A percentile compares a stretch with the other conserved stretches of the same genome.
phyloP scores from a whole-genome alignment of 2,888 invertebrate genomes.

The Ditula angustiorana region DNA sequence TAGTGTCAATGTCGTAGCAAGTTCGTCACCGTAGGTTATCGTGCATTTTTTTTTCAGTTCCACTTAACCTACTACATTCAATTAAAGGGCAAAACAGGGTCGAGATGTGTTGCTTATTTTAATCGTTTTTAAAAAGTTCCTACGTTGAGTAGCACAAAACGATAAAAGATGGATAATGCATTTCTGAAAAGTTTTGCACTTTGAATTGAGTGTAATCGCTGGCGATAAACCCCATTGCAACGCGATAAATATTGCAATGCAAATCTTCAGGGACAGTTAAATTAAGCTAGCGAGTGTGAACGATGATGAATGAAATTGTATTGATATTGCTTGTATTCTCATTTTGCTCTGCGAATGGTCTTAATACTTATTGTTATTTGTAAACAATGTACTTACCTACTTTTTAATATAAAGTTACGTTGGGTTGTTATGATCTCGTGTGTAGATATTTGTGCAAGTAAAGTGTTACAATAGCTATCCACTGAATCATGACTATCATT shows the following conservation, averaged over 20 bases:
- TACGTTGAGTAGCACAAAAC: background rate
- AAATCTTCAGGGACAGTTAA: slow-evolving; percentile 52
- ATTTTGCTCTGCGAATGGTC: slow-evolving; percentile 57
- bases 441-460: slow-evolving; percentile 24
- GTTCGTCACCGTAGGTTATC: slow-evolving; percentile 46
- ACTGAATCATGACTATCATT: background rate
- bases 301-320: slow-evolving; percentile 74
- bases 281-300: slow-evolving; percentile 73
- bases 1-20: slow-evolving; percentile 33
- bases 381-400: background rate
- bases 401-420: slow-evolving; percentile 6
- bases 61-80: slow-evolving; percentile 29
- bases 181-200: slow-evolving; percentile 45
- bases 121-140: background rate
- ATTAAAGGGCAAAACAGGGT: slow-evolving; percentile 12
- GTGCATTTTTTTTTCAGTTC: slow-evolving; percentile 42
- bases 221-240: slow-evolving; percentile 58
- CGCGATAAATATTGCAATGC: slow-evolving; percentile 52
- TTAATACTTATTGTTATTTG: slow-evolving; percentile 30
- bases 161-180: slow-evolving; percentile 39
- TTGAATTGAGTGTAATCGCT: slow-evolving; percentile 55
- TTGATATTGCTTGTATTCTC: slow-evolving; percentile 53
- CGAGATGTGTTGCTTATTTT: slow-evolving; percentile 11
- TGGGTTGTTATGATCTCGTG: slow-evolving; percentile 2
- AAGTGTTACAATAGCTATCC: background rate